Conservation (phyloP, 1,140 invertebrate species). For the Panagrolaimus sp. region DNA sequence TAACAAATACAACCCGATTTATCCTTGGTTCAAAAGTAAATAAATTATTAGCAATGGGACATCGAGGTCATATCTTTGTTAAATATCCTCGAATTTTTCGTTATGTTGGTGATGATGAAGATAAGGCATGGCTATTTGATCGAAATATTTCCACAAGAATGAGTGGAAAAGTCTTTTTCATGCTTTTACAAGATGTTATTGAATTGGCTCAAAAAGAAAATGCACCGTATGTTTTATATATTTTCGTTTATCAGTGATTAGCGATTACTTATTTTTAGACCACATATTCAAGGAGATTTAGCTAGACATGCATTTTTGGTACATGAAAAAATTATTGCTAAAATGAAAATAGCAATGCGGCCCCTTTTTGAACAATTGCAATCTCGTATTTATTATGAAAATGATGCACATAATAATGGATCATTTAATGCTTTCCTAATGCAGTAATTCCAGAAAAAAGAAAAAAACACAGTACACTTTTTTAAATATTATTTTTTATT, state of each 20-base stretch:
- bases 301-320: constrained; percentile 33
- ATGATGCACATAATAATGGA: neutral
- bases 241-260: neutral
- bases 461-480: too few species aligned
- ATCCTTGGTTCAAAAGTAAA: constrained; percentile 44
- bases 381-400: constrained; percentile 17
- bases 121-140: constrained; percentile 44
- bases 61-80: constrained; percentile 38
- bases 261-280: constrained; percentile 20
- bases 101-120: constrained; percentile 45
- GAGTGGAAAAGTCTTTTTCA: constrained; percentile 43
- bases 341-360: constrained; percentile 33
- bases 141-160: constrained; percentile 35
- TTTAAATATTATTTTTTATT: too few species aligned
- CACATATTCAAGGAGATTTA: constrained; percentile 23
- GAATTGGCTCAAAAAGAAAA: constrained; percentile 37
- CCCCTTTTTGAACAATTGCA: constrained; percentile 36
- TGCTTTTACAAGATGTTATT: constrained; percentile 39
- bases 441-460: too few species aligned
- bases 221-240: constrained; percentile 26
- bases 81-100: constrained; percentile 47
- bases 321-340: constrained; percentile 34
- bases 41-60: constrained; percentile 36
- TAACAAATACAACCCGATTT: constrained; percentile 30
- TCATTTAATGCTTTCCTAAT: too few species aligned